Evolutionary conservation across 1,140 invertebrate species (phyloP).

Genomic region (Batillaria attramentaria): DNA sequence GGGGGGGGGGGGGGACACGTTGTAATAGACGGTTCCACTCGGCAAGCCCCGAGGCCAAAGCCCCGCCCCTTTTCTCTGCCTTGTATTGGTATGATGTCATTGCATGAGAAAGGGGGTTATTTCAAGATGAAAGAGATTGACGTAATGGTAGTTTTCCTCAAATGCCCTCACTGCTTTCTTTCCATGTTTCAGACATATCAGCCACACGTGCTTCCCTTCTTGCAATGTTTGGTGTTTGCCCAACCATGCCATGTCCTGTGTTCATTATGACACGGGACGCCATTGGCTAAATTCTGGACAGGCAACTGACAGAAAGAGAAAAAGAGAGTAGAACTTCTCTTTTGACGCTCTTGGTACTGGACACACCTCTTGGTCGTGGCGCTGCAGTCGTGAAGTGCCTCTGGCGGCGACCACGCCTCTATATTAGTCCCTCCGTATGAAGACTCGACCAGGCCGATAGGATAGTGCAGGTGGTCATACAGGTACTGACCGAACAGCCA

Average conservation of each 20-base stretch:
- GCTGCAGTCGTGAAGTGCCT: conserved; percentile 48
- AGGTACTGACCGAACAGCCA: conserved; percentile 60
- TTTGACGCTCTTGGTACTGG: background rate
- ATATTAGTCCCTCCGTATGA: conserved; percentile 58
- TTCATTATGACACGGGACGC: too few relatives aligned
- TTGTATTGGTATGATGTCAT: background rate
- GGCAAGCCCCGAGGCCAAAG: too few relatives aligned
- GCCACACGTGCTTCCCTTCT: background rate
- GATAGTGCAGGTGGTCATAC: conserved; percentile 50
- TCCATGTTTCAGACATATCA: background rate
- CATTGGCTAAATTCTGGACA: background rate
- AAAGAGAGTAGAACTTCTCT: background rate
- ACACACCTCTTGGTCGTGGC: conserved; percentile 4
- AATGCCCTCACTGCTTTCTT: too few relatives aligned
- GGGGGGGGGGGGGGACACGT: too few relatives aligned
- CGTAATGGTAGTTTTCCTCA: too few relatives aligned
- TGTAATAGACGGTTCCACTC: too few relatives aligned
- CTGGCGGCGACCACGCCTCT: conserved; percentile 57
- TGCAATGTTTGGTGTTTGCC: background rate
- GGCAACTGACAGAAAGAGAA: background rate
- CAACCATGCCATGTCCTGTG: background rate
- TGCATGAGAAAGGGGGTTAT: too few relatives aligned
- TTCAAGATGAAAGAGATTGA: too few relatives aligned
- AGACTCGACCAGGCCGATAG: conserved; percentile 58
- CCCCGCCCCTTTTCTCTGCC: background rate